Conservation (phyloP, 2,888 invertebrate species). For the Eupsilia transversa region DNA sequence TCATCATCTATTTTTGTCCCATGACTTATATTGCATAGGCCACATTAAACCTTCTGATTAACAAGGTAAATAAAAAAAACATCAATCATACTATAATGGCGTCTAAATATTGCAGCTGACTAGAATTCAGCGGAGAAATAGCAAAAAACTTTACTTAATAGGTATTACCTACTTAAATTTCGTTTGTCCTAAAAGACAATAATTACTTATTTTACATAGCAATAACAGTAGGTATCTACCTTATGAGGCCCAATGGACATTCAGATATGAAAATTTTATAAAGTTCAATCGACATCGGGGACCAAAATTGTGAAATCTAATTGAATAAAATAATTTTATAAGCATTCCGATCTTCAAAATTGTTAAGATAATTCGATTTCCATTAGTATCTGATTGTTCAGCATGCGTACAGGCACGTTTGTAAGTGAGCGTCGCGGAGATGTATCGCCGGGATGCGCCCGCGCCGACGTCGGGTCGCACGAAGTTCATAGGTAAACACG, state of each 20-base stretch:
- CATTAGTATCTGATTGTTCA: constrained; percentile 72
- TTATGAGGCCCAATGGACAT: constrained; percentile 4
- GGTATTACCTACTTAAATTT: not conserved
- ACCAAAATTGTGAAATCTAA: constrained; percentile 65
- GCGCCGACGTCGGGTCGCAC: constrained; percentile 80
- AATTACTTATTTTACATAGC: not conserved
- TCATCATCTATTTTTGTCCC: not conserved
- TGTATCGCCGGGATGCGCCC: constrained; percentile 80
- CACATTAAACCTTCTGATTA: constrained; percentile 15
- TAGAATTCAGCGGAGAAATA: not conserved
- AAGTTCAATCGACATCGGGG: constrained; percentile 48
- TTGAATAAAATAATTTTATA: constrained; percentile 70
- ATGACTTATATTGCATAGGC: not conserved
- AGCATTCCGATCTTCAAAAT: constrained; percentile 66
- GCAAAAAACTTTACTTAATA: not conserved
- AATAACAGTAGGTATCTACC: not conserved
- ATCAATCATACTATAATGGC: constrained; percentile 17
- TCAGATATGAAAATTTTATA: constrained; percentile 55
- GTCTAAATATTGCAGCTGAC: constrained; percentile 13
- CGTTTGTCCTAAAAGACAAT: not conserved
- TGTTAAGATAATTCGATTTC: constrained; percentile 70
- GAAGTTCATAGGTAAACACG: constrained; percentile 90
- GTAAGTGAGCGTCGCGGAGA: constrained; percentile 70
- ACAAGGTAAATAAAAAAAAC: constrained; percentile 40
- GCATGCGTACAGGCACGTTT: constrained; percentile 63